phyloP scores from a whole-genome alignment of 2,797 vertebrate species.

The Hydrolagus colliei region DNA sequence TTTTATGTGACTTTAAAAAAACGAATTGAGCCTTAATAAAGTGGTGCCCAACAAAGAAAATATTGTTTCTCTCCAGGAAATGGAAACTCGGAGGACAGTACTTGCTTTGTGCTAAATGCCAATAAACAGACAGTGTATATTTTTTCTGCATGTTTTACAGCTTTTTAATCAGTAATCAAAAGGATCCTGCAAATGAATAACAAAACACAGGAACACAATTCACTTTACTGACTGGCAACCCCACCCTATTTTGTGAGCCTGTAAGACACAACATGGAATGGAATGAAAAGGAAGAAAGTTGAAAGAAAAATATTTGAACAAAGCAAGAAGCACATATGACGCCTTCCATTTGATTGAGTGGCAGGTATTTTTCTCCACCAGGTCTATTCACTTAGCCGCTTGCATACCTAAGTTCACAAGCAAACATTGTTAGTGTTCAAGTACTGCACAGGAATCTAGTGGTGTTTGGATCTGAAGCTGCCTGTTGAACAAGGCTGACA shows the following conservation, averaged over 20 bases:
- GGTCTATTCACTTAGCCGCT: background rate
- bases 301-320: background rate
- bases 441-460: background rate
- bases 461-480: no score
- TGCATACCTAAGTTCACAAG: background rate
- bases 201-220: conserved; percentile 9
- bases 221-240: background rate
- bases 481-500: no score
- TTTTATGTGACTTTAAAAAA: background rate
- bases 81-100: background rate
- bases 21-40: conserved; percentile 11
- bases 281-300: background rate
- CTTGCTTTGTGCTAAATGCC: conserved; percentile 18
- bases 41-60: background rate
- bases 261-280: background rate
- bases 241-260: background rate
- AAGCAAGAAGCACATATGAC: background rate
- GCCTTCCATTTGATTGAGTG: background rate
- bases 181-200: conserved; percentile 19
- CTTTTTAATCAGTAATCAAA: conserved; percentile 29
- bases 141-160: conserved; percentile 24
- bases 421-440: background rate
- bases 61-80: background rate
- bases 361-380: background rate
- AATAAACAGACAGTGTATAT: conserved; percentile 16